phyloP scores from a whole-genome alignment of 2,113 vertebrate species.

The Tachysurus fulvidraco region DNA sequence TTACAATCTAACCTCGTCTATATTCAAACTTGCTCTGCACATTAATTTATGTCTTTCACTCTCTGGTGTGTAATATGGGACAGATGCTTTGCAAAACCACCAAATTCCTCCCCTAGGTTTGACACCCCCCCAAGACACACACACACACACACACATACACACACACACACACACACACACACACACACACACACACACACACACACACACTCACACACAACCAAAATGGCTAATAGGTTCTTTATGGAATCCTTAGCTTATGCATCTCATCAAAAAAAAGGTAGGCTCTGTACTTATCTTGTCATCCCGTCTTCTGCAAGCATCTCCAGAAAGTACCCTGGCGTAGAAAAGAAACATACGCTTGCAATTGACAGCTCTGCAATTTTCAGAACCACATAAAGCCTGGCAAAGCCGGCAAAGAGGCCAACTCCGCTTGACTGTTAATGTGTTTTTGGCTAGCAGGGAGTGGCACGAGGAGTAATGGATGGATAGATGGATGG shows the following conservation, averaged over 20 bases:
- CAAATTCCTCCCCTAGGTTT: constrained; percentile 30
- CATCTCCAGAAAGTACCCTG: constrained; percentile 44
- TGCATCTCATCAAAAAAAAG: constrained; percentile 35
- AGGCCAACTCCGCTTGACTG: not conserved
- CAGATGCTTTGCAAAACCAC: constrained; percentile 25
- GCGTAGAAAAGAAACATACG: constrained; percentile 52
- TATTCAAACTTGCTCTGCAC: constrained; percentile 27
- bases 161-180: no score
- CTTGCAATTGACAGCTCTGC: constrained; percentile 63
- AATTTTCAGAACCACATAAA: constrained; percentile 65
- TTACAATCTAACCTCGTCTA: constrained; percentile 35
- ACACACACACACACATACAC: no score
- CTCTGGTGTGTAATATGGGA: constrained; percentile 13
- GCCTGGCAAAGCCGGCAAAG: constrained; percentile 54
- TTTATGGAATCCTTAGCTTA: constrained; percentile 35
- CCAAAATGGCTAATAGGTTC: not conserved
- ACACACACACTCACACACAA: no score
- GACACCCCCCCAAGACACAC: not conserved
- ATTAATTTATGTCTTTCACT: constrained; percentile 21
- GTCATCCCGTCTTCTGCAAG: constrained; percentile 48
- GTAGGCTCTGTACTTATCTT: constrained; percentile 51
- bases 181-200: no score
- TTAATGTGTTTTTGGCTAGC: not conserved
- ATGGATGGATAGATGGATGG: not conserved
- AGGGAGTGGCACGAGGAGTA: not conserved